These are phyloP conservation scores for Lutraria lutraria DNA, from an alignment of 2,888 invertebrate genomes.

Conservation along the genomic window DNA sequence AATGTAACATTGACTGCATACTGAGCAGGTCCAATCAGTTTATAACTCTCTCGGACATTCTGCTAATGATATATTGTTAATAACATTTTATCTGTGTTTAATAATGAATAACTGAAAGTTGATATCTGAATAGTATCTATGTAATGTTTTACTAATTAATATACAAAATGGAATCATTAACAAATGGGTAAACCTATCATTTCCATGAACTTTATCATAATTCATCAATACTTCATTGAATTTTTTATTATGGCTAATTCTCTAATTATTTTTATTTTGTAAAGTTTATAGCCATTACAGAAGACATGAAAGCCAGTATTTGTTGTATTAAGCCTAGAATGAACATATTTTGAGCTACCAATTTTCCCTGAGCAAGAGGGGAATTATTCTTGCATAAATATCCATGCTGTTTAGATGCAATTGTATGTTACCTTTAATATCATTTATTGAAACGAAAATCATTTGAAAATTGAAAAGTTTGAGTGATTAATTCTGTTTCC, in stretches of 20 bases:
- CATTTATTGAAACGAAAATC: too few relatives aligned
- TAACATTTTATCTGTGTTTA: not conserved
- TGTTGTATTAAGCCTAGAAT: not conserved
- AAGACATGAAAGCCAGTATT: not conserved
- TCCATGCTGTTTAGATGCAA: too few relatives aligned
- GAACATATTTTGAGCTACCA: not conserved
- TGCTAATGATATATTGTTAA: not conserved
- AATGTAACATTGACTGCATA: not conserved
- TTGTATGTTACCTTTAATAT: too few relatives aligned
- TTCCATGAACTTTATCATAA: not conserved
- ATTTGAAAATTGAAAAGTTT: not conserved
- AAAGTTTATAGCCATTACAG: not conserved
- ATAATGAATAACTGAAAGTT: not conserved
- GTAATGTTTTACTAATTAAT: not conserved
- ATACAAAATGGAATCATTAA: not conserved
- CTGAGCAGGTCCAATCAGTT: not conserved
- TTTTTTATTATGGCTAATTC: constrained; percentile 2
- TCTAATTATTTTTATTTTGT: not conserved
- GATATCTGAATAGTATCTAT: not conserved
- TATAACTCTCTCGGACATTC: not conserved
- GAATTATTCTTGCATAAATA: too few relatives aligned
- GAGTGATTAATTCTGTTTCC: not conserved
- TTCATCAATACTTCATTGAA: not conserved
- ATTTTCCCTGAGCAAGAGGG: not conserved
- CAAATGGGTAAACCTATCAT: not conserved